Evolutionary conservation across 2,113 vertebrate genomes (phyloP).

Genomic region (Blennius ocellaris): DNA sequence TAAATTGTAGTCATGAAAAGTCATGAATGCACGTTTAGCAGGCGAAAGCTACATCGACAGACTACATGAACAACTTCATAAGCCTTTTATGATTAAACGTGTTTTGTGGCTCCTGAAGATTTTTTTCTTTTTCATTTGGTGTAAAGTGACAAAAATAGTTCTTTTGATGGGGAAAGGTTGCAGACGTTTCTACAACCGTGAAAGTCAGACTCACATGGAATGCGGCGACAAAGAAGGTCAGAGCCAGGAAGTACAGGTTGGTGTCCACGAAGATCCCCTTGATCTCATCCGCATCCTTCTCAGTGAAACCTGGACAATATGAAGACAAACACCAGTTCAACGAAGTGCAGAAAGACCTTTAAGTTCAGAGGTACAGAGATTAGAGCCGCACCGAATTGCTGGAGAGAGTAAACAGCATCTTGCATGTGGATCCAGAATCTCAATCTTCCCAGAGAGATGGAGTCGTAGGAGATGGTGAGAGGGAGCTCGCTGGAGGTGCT

Average conservation of each 20-base stretch:
- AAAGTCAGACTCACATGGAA: slow-evolving; percentile 90
- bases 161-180: no score
- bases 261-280: slow-evolving; percentile 99
- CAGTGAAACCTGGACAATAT: slow-evolving; percentile 90
- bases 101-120: no score
- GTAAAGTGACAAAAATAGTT: no score
- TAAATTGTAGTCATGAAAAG: no score
- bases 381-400: slow-evolving; percentile 90
- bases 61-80: no score
- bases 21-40: no score
- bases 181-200: neutral
- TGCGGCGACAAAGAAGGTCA: slow-evolving; percentile 97
- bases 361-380: neutral
- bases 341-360: no score
- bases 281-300: slow-evolving; percentile 98
- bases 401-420: slow-evolving; percentile 94
- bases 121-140: no score
- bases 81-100: no score
- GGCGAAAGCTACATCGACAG: no score
- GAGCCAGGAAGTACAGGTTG: slow-evolving; percentile 94
- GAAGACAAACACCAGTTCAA: neutral
- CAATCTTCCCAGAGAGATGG: slow-evolving; percentile 94
- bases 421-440: slow-evolving; percentile 99
- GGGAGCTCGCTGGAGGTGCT: slow-evolving; percentile 89
- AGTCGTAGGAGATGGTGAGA: slow-evolving; percentile 93